phyloP scores from a whole-genome alignment of 2,113 vertebrate genomes.

The Megaceryle maxima region DNA sequence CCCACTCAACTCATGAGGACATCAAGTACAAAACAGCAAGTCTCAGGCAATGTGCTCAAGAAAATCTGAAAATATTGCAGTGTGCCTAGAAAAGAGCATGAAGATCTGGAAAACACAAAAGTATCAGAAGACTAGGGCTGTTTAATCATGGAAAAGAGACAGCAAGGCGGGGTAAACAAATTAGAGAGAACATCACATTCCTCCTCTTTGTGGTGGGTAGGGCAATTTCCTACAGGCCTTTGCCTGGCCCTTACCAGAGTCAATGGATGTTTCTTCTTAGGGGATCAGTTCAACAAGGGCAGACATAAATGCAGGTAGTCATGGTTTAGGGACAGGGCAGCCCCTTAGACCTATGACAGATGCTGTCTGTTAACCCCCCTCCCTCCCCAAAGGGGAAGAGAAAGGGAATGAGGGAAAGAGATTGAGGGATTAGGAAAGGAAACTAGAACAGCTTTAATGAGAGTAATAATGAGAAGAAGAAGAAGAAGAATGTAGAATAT shows the following conservation, averaged over 20 bases:
- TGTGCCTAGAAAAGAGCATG: background rate
- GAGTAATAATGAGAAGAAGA: too few relatives aligned
- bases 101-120: background rate
- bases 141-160: background rate
- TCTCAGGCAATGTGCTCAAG: background rate
- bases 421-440: too few relatives aligned
- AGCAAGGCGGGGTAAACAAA: background rate
- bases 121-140: background rate
- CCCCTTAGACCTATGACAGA: too few relatives aligned
- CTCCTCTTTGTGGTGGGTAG: background rate
- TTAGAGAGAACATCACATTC: background rate
- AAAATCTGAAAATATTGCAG: background rate
- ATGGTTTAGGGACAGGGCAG: too few relatives aligned
- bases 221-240: background rate
- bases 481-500: too few relatives aligned
- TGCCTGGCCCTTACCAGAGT: background rate
- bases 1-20: background rate
- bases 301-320: background rate
- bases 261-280: background rate
- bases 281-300: background rate
- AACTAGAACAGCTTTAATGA: too few relatives aligned
- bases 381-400: too few relatives aligned
- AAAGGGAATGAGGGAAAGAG: too few relatives aligned
- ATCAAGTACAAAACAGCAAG: background rate
- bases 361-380: too few relatives aligned